phyloP scores from a whole-genome alignment of 2,113 vertebrate species.

The Heteronetta atricapilla region DNA sequence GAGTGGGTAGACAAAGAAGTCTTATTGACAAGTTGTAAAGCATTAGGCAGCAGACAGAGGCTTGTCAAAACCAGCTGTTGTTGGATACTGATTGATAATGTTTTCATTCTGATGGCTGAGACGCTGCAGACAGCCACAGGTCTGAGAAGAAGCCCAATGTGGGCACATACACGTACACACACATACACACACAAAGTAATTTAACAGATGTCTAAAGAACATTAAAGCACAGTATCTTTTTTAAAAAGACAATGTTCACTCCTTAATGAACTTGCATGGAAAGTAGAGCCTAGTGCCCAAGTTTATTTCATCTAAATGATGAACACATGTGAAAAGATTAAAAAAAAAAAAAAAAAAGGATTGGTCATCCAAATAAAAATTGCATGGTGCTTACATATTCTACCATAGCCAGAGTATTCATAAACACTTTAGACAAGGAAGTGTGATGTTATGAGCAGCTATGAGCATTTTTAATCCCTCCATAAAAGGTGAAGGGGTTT shows the following conservation, averaged over 20 bases:
- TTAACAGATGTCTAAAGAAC: slow-evolving; percentile 78
- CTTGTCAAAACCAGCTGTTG: slow-evolving; percentile 97
- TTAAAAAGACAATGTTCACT: slow-evolving; percentile 65
- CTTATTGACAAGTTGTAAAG: slow-evolving; percentile 89
- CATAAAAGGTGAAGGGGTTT: slow-evolving; percentile 33
- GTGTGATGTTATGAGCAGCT: background rate
- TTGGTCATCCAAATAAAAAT: slow-evolving; percentile 20
- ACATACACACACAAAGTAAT: slow-evolving; percentile 66
- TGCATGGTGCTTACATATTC: background rate
- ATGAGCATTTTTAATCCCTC: slow-evolving; percentile 23
- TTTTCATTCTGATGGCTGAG: slow-evolving; percentile 86
- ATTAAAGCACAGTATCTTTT: slow-evolving; percentile 68
- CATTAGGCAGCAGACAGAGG: slow-evolving; percentile 91
- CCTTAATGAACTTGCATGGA: slow-evolving; percentile 63
- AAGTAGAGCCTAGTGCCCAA: slow-evolving; percentile 38
- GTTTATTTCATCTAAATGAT: slow-evolving; percentile 50
- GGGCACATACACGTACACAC: slow-evolving; percentile 53
- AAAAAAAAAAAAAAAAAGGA: background rate
- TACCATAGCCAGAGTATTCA: slow-evolving; percentile 36
- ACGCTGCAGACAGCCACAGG: slow-evolving; percentile 76
- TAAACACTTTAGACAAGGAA: slow-evolving; percentile 39
- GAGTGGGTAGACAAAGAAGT: slow-evolving; percentile 83
- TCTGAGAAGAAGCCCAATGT: slow-evolving; percentile 77
- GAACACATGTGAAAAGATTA: slow-evolving; percentile 15
- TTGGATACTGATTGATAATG: slow-evolving; percentile 92